Conservation (phyloP, 2,888 invertebrate species). For the Deilephila porcellus region DNA sequence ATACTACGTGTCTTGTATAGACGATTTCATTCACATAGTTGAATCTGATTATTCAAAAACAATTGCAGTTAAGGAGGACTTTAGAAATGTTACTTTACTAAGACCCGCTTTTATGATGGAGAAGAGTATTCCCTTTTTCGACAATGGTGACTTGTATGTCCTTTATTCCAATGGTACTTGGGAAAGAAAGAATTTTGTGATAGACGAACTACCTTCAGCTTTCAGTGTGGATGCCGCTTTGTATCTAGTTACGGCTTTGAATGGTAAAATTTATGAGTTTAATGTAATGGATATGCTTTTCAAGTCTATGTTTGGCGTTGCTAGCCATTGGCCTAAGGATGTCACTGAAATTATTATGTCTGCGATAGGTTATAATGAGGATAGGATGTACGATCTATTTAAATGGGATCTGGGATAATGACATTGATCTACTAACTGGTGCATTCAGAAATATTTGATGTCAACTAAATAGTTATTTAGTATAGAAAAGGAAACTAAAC, state of each 20-base stretch:
- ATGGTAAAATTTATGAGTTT: conserved; percentile 72
- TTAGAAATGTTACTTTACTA: conserved; percentile 56
- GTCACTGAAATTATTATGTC: conserved; percentile 63
- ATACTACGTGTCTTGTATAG: conserved; percentile 64
- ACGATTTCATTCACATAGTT: conserved; percentile 57
- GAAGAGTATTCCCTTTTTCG: conserved; percentile 64
- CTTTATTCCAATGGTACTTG: conserved; percentile 62
- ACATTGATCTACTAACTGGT: not conserved
- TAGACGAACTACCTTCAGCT: conserved; percentile 61
- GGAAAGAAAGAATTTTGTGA: conserved; percentile 61
- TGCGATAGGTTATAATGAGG: conserved; percentile 57
- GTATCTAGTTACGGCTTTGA: conserved; percentile 63
- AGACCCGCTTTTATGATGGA: conserved; percentile 73
- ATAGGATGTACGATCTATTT: conserved; percentile 44
- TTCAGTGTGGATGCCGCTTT: conserved; percentile 67
- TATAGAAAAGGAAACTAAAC: too few species aligned
- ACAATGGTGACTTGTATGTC: conserved; percentile 59
- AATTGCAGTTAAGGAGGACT: conserved; percentile 58
- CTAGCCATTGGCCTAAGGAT: conserved; percentile 52
- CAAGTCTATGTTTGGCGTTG: conserved; percentile 62
- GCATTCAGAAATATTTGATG: not conserved
- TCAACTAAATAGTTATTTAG: too few species aligned
- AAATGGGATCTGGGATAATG: not conserved
- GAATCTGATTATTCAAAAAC: conserved; percentile 50
- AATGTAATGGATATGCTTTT: conserved; percentile 68